These are phyloP conservation scores for Spea bombifrons DNA, from an alignment of 2,113 vertebrate genomes.

Conservation along the genomic window DNA sequence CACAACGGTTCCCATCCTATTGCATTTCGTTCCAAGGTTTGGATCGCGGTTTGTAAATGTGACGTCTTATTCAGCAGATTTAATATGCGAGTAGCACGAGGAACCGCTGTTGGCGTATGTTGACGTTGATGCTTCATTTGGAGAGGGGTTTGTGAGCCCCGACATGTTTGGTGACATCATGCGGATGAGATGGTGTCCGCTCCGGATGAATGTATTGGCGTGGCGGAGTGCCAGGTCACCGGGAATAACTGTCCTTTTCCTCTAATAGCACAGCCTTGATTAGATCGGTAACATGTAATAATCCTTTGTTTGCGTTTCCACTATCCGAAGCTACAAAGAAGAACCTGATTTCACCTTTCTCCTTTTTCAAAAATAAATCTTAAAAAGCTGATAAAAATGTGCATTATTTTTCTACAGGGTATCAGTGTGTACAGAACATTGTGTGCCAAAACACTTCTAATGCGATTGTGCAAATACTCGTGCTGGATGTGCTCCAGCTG, in stretches of 20 bases:
- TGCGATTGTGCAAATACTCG: conserved; percentile 39
- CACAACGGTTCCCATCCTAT: no score
- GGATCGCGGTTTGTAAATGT: no score
- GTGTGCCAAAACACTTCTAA: conserved; percentile 26
- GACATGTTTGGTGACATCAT: background rate
- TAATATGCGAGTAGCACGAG: no score
- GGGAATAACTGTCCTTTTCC: background rate
- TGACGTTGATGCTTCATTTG: no score
- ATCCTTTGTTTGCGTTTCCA: background rate
- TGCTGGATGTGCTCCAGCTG: conserved; percentile 8
- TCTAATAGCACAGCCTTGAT: background rate
- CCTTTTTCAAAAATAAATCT: background rate
- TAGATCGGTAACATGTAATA: conserved; percentile 1
- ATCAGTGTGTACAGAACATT: conserved; percentile 6
- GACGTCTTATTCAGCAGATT: no score
- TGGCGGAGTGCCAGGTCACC: background rate
- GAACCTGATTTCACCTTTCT: conserved; percentile 25
- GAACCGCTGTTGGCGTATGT: no score
- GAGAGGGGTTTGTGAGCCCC: no score
- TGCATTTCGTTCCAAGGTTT: no score
- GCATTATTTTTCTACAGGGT: background rate
- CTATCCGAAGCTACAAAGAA: background rate
- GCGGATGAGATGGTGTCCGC: background rate
- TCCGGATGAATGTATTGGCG: background rate
- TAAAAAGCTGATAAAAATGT: conserved; percentile 10